Evolutionary conservation across 1,140 invertebrate genomes (phyloP).

Genomic region (Spodoptera frugiperda): DNA sequence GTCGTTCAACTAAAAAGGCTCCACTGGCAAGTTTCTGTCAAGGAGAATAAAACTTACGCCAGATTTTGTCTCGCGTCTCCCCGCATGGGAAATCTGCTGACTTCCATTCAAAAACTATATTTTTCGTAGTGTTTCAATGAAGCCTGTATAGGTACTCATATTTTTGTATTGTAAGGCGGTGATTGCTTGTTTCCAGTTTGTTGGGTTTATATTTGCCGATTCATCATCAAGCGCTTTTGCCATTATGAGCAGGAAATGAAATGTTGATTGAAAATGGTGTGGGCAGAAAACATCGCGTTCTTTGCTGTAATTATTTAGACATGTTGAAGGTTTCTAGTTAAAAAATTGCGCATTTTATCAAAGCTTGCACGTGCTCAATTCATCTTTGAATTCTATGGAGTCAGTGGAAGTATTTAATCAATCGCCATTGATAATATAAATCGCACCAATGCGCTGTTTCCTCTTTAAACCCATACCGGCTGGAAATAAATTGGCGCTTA

Average conservation of each 20-base stretch:
- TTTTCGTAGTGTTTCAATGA: constrained; percentile 32
- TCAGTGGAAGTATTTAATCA: constrained; percentile 29
- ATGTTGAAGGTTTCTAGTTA: neutral
- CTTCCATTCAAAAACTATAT: constrained; percentile 46
- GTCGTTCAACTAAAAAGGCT: constrained; percentile 47
- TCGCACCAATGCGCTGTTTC: constrained; percentile 30
- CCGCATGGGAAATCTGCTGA: constrained; percentile 49
- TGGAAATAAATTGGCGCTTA: constrained; percentile 26
- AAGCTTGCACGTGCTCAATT: neutral
- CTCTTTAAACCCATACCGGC: constrained; percentile 8
- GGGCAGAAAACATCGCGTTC: neutral
- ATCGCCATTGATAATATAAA: constrained; percentile 34
- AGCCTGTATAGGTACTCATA: constrained; percentile 11
- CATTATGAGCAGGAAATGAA: constrained; percentile 33
- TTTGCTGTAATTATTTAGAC: constrained; percentile 9
- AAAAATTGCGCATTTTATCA: neutral
- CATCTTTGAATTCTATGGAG: neutral
- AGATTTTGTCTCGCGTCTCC: constrained; percentile 46
- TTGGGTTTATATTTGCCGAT: constrained; percentile 13
- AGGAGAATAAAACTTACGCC: constrained; percentile 47
- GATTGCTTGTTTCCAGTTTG: constrained; percentile 32
- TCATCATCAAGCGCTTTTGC: constrained; percentile 14
- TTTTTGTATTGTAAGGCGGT: constrained; percentile 12
- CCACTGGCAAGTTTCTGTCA: constrained; percentile 46
- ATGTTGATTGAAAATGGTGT: constrained; percentile 25